Evolutionary conservation across 2,888 invertebrate genomes (phyloP).

Genomic region (Ormyrus thymus): DNA sequence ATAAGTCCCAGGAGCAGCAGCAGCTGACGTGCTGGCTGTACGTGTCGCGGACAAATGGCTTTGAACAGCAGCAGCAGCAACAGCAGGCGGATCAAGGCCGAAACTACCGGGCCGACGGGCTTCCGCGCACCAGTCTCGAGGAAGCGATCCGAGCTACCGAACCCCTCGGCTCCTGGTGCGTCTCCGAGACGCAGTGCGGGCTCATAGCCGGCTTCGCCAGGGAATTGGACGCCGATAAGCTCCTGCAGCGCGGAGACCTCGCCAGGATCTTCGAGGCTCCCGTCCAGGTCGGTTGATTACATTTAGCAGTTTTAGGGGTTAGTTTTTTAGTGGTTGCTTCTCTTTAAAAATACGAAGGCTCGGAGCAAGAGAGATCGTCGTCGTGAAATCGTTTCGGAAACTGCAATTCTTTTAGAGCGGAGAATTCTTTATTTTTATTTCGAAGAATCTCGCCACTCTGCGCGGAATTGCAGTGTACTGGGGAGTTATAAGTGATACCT

Average conservation of each 20-base stretch:
- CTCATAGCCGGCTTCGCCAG: constrained; percentile 73
- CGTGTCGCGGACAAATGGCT: constrained; percentile 44
- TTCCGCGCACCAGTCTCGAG: constrained; percentile 62
- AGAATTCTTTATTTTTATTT: too few relatives aligned
- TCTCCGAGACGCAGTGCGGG: constrained; percentile 73
- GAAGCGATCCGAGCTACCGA: constrained; percentile 65
- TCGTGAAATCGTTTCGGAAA: too few relatives aligned
- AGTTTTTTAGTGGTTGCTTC: too few relatives aligned
- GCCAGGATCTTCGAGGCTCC: constrained; percentile 73
- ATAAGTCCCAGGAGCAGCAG: constrained; percentile 33
- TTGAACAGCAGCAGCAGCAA: constrained; percentile 20
- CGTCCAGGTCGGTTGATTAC: constrained; percentile 68
- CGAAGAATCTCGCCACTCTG: too few relatives aligned
- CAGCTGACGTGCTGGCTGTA: constrained; percentile 51
- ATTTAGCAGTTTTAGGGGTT: too few relatives aligned
- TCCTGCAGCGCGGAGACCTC: constrained; percentile 72
- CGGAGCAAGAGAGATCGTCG: too few relatives aligned
- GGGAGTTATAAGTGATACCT: too few relatives aligned
- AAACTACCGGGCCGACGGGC: not conserved
- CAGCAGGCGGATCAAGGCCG: constrained; percentile 3
- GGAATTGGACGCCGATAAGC: constrained; percentile 73
- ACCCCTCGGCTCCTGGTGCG: constrained; percentile 66
- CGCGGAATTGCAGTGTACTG: too few relatives aligned
- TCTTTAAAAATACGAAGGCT: too few relatives aligned
- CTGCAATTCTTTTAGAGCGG: too few relatives aligned